Conservation (phyloP, 2,797 vertebrate species). For the Saxicola maurus region DNA sequence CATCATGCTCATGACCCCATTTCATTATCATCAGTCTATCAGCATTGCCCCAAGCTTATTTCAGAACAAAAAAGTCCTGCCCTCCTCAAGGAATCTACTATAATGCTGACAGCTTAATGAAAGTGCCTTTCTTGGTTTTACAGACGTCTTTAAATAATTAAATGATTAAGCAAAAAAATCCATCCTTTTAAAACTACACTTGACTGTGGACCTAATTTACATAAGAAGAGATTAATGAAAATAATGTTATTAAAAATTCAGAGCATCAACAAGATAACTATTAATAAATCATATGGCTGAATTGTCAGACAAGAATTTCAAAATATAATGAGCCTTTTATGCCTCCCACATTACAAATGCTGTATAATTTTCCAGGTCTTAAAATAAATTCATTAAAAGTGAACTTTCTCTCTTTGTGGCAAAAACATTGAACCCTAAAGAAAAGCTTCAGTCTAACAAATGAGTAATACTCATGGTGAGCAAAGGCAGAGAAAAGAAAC, state of each 20-base stretch:
- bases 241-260: conserved; percentile 71
- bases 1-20: conserved; percentile 38
- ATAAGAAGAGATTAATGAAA: conserved; percentile 70
- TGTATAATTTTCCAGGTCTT: conserved; percentile 56
- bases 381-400: conserved; percentile 59
- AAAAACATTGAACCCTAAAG: conserved; percentile 39
- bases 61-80: conserved; percentile 62
- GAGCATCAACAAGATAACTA: conserved; percentile 69
- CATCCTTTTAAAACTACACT: conserved; percentile 63
- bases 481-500: conserved; percentile 30
- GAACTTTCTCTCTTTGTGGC: conserved; percentile 47
- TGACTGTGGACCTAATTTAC: conserved; percentile 66
- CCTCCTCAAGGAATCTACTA: conserved; percentile 58
- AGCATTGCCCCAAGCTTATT: conserved; percentile 50
- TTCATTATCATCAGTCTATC: conserved; percentile 58
- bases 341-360: conserved; percentile 61
- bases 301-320: conserved; percentile 70
- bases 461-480: conserved; percentile 1
- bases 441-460: conserved; percentile 41
- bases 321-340: conserved; percentile 68
- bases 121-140: conserved; percentile 62
- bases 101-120: conserved; percentile 65
- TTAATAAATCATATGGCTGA: conserved; percentile 72
- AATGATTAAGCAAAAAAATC: conserved; percentile 64
- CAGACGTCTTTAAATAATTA: conserved; percentile 63